These are phyloP conservation scores for Sterrhoptilus dennistouni DNA, from an alignment of 2,113 vertebrate species.

Conservation along the genomic window DNA sequence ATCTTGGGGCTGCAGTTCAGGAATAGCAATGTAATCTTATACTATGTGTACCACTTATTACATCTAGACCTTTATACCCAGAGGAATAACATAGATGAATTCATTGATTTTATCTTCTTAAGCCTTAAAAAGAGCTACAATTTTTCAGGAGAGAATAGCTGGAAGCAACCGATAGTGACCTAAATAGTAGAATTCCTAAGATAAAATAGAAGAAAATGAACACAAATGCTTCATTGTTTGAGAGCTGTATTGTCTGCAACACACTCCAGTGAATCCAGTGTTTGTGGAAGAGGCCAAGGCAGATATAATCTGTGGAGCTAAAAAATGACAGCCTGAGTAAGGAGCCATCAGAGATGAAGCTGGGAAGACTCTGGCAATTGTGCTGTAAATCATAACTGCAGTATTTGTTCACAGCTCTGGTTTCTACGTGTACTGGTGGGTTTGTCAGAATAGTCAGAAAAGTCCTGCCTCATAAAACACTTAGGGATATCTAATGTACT, in stretches of 20 bases:
- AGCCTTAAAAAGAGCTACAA: constrained; percentile 47
- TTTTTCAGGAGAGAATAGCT: constrained; percentile 53
- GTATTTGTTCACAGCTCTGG: constrained; percentile 4
- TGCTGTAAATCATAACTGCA: constrained; percentile 27
- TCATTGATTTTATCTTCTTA: constrained; percentile 64
- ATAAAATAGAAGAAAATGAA: constrained; percentile 45
- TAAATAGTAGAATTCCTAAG: constrained; percentile 65
- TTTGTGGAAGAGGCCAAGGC: constrained; percentile 33
- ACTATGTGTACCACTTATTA: constrained; percentile 19
- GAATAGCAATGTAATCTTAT: constrained; percentile 18
- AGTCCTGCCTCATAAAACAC: constrained; percentile 22
- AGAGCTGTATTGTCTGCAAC: constrained; percentile 29
- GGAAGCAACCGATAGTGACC: constrained; percentile 63
- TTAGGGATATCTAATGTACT: not conserved
- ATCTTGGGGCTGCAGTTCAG: constrained; percentile 1
- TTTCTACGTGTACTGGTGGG: not conserved
- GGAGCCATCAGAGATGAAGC: not conserved
- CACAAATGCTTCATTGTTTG: constrained; percentile 54
- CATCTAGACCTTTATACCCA: constrained; percentile 48
- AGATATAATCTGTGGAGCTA: constrained; percentile 35
- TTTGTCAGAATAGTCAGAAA: not conserved
- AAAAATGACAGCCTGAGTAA: constrained; percentile 41
- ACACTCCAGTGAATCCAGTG: constrained; percentile 43
- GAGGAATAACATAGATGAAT: constrained; percentile 52
- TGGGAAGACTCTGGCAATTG: not conserved